Evolutionary conservation across 2,113 vertebrate species (phyloP).

Genomic region (Tragelaphus imberbis): DNA sequence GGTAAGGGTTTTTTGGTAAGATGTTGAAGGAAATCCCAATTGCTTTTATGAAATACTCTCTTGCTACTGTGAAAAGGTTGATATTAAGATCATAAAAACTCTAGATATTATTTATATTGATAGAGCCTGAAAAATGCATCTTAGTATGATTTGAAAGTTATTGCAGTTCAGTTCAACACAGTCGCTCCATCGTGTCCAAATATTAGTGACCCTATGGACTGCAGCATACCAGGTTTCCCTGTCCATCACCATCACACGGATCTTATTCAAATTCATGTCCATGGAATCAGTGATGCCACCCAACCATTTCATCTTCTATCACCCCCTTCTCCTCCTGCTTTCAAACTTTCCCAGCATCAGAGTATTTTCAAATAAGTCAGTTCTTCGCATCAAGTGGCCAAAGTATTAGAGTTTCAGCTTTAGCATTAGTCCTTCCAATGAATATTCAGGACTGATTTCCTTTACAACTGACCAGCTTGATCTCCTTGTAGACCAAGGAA

Average conservation of each 20-base stretch:
- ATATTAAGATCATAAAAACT: background rate
- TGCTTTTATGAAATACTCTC: background rate
- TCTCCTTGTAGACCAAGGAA: background rate
- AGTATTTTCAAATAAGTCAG: background rate
- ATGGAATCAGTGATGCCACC: background rate
- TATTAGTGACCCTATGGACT: background rate
- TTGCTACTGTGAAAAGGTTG: background rate
- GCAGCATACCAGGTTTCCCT: background rate
- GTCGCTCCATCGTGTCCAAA: background rate
- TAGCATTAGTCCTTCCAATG: background rate
- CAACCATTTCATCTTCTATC: background rate
- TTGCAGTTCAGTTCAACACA: background rate
- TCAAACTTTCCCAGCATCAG: background rate
- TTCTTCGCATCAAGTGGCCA: background rate
- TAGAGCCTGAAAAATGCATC: background rate
- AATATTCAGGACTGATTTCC: background rate
- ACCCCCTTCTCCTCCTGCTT: background rate
- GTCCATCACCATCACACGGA: background rate
- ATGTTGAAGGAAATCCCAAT: background rate
- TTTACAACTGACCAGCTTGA: background rate
- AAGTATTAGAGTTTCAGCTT: background rate
- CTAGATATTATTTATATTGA: background rate
- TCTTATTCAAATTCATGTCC: background rate
- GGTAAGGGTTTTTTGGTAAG: background rate
- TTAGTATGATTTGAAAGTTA: background rate